These are phyloP conservation scores for Chesias legatella DNA, from an alignment of 2,888 invertebrate species.

Conservation along the genomic window DNA sequence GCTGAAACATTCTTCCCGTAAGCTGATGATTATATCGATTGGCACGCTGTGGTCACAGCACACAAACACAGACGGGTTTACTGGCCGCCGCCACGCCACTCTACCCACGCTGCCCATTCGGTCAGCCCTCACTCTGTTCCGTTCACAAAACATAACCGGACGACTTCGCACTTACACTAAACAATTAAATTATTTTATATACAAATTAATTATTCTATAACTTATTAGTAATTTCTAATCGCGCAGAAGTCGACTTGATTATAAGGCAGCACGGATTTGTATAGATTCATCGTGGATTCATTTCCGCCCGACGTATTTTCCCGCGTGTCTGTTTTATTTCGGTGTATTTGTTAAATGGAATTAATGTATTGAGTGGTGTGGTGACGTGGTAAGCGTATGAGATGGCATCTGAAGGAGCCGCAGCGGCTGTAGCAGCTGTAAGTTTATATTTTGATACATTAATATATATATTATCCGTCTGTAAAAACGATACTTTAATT, in stretches of 20 bases:
- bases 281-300: background rate
- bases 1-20: conserved; percentile 10
- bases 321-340: conserved; percentile 9
- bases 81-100: conserved; percentile 58
- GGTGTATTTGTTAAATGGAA: conserved; percentile 9
- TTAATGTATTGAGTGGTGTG: conserved; percentile 8
- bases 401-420: conserved; percentile 61
- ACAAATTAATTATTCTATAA: background rate
- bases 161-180: conserved; percentile 56
- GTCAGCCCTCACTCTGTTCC: conserved; percentile 68
- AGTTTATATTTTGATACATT: conserved; percentile 25
- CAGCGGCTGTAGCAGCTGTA: conserved; percentile 58
- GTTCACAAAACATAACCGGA: conserved; percentile 77
- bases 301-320: conserved; percentile 7
- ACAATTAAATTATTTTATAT: conserved; percentile 23
- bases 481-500: too few species aligned
- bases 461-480: too few species aligned
- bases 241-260: too few species aligned
- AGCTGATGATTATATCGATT: conserved; percentile 25
- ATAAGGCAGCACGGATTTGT: too few species aligned
- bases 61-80: conserved; percentile 53
- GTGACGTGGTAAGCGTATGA: conserved; percentile 14
- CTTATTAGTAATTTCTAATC: background rate
- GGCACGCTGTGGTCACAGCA: conserved; percentile 28
- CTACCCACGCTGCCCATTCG: conserved; percentile 51